Evolutionary conservation across 2,113 vertebrate species (phyloP).

Genomic region (Piliocolobus tephrosceles): DNA sequence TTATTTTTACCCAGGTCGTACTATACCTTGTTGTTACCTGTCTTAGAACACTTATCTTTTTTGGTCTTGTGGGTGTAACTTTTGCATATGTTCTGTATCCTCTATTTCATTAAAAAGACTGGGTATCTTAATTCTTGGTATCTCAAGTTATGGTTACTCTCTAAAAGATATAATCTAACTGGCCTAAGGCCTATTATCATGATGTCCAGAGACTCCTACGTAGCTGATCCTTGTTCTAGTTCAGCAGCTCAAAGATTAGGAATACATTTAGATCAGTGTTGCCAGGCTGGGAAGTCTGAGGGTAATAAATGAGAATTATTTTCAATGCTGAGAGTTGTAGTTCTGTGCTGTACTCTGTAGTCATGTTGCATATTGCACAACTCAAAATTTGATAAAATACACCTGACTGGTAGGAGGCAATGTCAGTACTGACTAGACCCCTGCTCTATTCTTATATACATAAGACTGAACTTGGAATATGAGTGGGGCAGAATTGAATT

Average conservation of each 20-base stretch:
- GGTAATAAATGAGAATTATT: not conserved
- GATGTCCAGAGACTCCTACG: not conserved
- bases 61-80: not conserved
- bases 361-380: not conserved
- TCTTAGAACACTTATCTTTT: not conserved
- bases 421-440: not conserved
- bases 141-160: not conserved
- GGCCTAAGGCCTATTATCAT: not conserved
- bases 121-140: not conserved
- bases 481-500: not conserved
- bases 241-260: not conserved
- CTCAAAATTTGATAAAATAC: not conserved
- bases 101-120: not conserved
- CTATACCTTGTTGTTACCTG: not conserved
- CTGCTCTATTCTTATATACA: not conserved
- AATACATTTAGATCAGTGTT: not conserved
- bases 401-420: not conserved
- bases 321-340: not conserved
- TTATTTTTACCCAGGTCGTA: not conserved
- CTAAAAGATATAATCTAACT: not conserved
- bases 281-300: not conserved
- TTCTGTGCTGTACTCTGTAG: not conserved
- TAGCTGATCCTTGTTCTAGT: not conserved
- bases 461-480: not conserved
- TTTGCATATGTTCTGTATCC: not conserved